Base-by-base conservation (phyloP, 2,113 vertebrate genomes). In the Buteo buteo region DNA sequence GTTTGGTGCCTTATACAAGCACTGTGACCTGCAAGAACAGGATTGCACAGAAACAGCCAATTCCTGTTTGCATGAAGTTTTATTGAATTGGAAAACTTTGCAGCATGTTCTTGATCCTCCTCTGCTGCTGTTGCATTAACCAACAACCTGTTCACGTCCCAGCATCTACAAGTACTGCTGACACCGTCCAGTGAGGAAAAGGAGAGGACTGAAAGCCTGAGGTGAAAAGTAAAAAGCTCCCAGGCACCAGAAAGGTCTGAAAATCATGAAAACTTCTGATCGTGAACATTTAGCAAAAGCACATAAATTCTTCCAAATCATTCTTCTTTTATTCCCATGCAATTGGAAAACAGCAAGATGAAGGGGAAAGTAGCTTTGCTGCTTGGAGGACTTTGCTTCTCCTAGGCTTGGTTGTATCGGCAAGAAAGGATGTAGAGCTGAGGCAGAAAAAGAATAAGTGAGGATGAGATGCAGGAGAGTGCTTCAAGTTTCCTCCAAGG, bases 101-200 rank as follows among this genome's bases (percentile, higher is more conserved):
- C n/a, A 50, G 34, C 20, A 2, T 7, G 8, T 42, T 54, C 42
- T 55, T 34, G 31, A 55, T 34, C 80, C 24, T 73, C 40, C 42
- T 52, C 59, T 64, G 54, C 42, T 74, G 42, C 18, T 0, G 1
- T 13, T 24, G 14, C 24, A 11, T 62, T 14, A 69, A 15, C 59
- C 15, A 8, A 10, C 0, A 3, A 14, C 54, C 13, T 15, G 24
- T 7, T 38, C 11, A 0, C 1, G 1, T 64, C 32, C 36, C 20
- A 34, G 52, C 65, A 26, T 5, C 57, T 65, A 5, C 25, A 4
- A 36, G 16, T 2, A 4, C 40, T 13, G 21, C 70, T 0, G 3
- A 64, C 58, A 16, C 13, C 1, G 1, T 17, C n/a, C 61, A 55
- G 52, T 0, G 1, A 59, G 49, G 45, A 57, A 26, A 73, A 21